Conservation (phyloP, 2,888 invertebrate genomes). For the Sminthurinus aureus region DNA sequence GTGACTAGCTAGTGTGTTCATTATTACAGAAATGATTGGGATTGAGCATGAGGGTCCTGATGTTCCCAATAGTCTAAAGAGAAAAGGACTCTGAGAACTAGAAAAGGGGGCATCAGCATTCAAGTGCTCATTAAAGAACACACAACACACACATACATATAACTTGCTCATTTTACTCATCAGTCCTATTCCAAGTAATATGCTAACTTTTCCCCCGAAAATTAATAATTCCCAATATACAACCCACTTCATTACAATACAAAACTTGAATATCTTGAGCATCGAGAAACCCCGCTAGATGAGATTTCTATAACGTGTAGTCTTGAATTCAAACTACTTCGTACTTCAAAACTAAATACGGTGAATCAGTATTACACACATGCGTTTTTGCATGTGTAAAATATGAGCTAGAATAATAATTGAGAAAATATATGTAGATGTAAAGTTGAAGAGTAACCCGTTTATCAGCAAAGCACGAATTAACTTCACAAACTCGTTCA, state of each 20-base stretch:
- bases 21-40: background rate
- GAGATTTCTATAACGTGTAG: no score
- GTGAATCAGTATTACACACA: no score
- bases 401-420: no score
- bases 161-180: background rate
- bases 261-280: no score
- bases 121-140: conserved; percentile 32
- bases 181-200: background rate
- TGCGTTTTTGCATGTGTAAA: no score
- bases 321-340: no score
- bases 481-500: no score
- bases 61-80: background rate
- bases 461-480: no score
- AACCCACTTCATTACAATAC: conserved; percentile 28
- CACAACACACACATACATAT: background rate
- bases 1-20: background rate
- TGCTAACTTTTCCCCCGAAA: conserved; percentile 28
- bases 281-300: no score
- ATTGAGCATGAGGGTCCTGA: background rate
- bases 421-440: no score
- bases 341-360: no score
- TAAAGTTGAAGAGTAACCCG: no score
- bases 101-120: background rate
- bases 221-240: conserved; percentile 34
- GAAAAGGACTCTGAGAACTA: background rate